Evolutionary conservation across 2,888 invertebrate genomes (phyloP), one percentile per base, ranked within the genome.

Genomic region (Spilarctia lutea): DNA sequence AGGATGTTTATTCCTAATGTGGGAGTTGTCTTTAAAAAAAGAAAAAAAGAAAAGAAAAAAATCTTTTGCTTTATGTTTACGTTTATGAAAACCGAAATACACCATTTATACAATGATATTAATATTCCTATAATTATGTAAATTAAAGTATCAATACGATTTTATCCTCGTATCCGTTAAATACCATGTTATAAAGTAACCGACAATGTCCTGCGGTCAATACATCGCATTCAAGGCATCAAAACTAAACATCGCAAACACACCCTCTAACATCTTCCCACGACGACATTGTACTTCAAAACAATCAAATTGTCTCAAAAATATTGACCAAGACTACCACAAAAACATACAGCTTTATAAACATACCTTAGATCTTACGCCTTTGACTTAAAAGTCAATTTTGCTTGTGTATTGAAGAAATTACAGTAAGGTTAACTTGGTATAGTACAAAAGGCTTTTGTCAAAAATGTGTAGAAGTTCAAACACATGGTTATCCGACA

Each of bases 141-240:
- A 63, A 71, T 30, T 30, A 74, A 90, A 93, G 87, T 90, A 92
- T 91, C 92, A 92, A 91, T 78, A 88, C 72, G 45, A 0, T 4
- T 74, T 78, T 65, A 75, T 69, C 73, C n/a, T 73, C 79, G 52
- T 77, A 74, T 82, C 76, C 81, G 86, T 93, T 95, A 94, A 94
- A 94, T 93, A 93, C 91, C 89, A 83, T 87, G 86, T 92, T 92
- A 94, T 95, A 91, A 90, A 92, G 89, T 91, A 90, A 88, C 92
- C 91, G 88, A 90, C 92, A 91, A 90, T 89, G 89, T 87, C 85
- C 87, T 82, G 90, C 87, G 93, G 93, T 94, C 93, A 93, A 93
- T 91, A 89, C 75, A 42, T 30, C 24, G 65, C 73, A 84, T 81
- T 82, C 86, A 87, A 89, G 87, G 83, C 87, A 88, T 89, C 90